These are phyloP conservation scores for Arctopsyche grandis DNA, from an alignment of 1,140 invertebrate genomes.

Conservation along the genomic window DNA sequence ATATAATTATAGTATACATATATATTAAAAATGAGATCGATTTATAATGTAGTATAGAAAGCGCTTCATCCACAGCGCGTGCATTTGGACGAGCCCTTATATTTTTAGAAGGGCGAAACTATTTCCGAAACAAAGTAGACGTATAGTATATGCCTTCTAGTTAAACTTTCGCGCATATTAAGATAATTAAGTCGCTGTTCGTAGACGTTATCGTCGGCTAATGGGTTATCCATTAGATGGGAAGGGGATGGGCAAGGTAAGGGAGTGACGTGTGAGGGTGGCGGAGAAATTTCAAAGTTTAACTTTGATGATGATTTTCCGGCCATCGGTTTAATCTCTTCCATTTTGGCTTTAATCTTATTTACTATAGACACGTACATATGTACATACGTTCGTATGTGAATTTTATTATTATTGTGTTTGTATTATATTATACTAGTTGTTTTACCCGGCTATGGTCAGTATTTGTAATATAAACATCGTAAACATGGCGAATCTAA, in stretches of 20 bases:
- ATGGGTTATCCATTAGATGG: constrained; percentile 15
- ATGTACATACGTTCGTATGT: neutral
- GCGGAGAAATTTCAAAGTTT: neutral
- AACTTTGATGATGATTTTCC: neutral
- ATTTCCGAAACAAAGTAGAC: no score
- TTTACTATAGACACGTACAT: neutral
- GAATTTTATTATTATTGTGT: neutral
- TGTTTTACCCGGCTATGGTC: no score
- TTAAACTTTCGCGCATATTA: constrained; percentile 2
- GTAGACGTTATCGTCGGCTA: neutral
- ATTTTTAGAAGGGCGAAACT: no score
- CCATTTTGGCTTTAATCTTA: neutral
- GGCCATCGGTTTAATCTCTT: constrained; percentile 15
- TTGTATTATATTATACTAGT: no score
- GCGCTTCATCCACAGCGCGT: no score
- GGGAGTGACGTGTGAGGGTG: neutral
- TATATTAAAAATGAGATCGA: no score
- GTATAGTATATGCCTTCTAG: neutral
- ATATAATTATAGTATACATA: no score
- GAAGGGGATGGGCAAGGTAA: neutral
- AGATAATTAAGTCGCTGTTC: constrained; percentile 9
- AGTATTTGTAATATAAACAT: no score
- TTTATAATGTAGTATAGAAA: no score
- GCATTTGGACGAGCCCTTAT: no score
- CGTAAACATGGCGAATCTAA: no score